Percentiles rank a stretch among this genome's conserved stretches.
These are phyloP conservation scores for Fissipunctia ypsillon DNA, from an alignment of 2,888 invertebrate species.

Conservation along the genomic window DNA sequence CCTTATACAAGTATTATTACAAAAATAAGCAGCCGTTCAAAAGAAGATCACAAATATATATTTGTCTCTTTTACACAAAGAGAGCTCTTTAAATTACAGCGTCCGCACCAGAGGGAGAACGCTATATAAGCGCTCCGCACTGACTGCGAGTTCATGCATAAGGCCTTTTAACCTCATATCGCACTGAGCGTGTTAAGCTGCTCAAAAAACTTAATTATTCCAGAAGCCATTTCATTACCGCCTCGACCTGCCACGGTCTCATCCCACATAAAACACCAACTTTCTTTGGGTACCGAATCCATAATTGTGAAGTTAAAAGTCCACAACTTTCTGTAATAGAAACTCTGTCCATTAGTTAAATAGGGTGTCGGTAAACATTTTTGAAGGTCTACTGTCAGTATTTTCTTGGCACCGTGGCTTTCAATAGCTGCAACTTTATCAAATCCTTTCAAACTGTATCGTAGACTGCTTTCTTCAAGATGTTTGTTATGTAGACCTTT, in stretches of 20 bases:
- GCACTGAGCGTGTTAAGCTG: too few relatives aligned
- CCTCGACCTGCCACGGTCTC: constrained; percentile 23
- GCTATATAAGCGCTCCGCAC: too few relatives aligned
- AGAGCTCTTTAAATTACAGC: too few relatives aligned
- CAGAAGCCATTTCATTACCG: constrained; percentile 30
- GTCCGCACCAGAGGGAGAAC: too few relatives aligned
- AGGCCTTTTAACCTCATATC: too few relatives aligned
- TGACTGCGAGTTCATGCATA: too few relatives aligned
- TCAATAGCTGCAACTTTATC: constrained; percentile 21
- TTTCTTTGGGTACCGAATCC: constrained; percentile 19
- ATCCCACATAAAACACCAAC: constrained; percentile 30
- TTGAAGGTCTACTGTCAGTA: constrained; percentile 10
- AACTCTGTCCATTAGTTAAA: constrained; percentile 15
- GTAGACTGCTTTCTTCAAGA: constrained; percentile 11
- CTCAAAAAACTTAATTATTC: constrained; percentile 26
- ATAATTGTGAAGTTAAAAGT: constrained; percentile 31
- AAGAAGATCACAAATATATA: too few relatives aligned
- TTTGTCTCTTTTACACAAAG: too few relatives aligned
- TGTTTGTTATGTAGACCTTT: constrained; percentile 13
- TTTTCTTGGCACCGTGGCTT: constrained; percentile 16
- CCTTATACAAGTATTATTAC: too few relatives aligned
- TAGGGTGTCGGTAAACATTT: constrained; percentile 13
- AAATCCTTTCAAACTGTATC: constrained; percentile 23
- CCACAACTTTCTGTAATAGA: constrained; percentile 23
- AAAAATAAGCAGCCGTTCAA: too few relatives aligned